Evolutionary conservation across 2,888 invertebrate genomes (phyloP).

Genomic region (Andrena bicolor): DNA sequence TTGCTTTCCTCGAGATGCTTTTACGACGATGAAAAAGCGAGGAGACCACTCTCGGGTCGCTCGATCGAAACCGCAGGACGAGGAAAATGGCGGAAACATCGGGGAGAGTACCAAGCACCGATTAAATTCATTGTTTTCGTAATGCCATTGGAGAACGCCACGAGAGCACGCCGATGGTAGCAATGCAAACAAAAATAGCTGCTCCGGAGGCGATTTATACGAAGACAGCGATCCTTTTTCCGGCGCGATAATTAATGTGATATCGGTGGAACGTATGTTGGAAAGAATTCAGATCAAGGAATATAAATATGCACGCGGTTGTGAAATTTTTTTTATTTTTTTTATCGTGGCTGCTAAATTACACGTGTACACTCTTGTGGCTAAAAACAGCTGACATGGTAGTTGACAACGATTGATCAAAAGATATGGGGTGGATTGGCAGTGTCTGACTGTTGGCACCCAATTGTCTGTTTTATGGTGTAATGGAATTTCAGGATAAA

Average conservation of each 20-base stretch:
- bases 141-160: neutral
- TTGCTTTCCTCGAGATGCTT: neutral
- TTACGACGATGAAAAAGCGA: constrained; percentile 4
- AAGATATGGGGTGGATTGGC: neutral
- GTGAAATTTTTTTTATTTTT: constrained; percentile 11
- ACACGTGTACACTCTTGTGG: neutral
- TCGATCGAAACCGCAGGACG: neutral
- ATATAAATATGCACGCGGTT: constrained; percentile 50
- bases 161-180: neutral
- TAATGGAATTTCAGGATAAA: too few relatives aligned
- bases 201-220: neutral
- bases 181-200: constrained; percentile 4
- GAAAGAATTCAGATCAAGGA: constrained; percentile 70
- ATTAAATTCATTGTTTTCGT: constrained; percentile 26
- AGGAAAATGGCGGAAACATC: neutral
- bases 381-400: constrained; percentile 16
- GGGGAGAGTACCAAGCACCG: neutral
- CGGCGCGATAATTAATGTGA: constrained; percentile 51
- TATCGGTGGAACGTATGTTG: constrained; percentile 57
- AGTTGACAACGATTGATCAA: neutral
- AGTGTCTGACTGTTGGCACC: neutral
- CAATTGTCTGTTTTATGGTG: neutral
- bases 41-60: neutral
- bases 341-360: neutral
- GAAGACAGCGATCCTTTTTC: constrained; percentile 5